Conservation (phyloP, 1,140 invertebrate species). For the Drosophila tani region DNA sequence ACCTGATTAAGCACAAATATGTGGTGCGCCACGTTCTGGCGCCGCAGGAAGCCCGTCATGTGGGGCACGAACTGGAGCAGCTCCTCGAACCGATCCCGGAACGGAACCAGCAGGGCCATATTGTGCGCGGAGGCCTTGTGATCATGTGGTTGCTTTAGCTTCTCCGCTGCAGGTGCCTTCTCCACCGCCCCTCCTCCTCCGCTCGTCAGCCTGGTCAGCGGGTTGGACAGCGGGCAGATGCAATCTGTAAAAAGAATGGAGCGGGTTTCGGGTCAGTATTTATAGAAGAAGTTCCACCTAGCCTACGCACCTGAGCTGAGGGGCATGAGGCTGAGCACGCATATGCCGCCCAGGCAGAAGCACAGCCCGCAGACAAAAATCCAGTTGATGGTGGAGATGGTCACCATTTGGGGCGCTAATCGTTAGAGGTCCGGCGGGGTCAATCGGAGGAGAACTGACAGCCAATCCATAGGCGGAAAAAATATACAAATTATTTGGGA, state of each 20-base stretch:
- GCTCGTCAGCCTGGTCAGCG: constrained; percentile 24
- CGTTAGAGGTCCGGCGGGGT: neutral
- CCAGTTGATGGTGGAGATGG: constrained; percentile 79
- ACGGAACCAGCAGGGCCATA: constrained; percentile 76
- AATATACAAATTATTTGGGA: constrained; percentile 13
- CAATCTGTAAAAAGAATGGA: constrained; percentile 62
- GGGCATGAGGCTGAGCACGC: constrained; percentile 77
- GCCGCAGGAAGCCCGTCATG: constrained; percentile 93
- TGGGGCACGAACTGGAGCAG: constrained; percentile 96
- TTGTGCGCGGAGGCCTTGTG: constrained; percentile 51
- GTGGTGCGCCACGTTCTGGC: constrained; percentile 93
- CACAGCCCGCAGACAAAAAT: constrained; percentile 76
- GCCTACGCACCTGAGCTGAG: constrained; percentile 66
- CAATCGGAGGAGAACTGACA: neutral
- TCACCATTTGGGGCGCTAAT: constrained; percentile 59
- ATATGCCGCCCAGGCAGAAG: constrained; percentile 75
- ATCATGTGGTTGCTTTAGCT: constrained; percentile 11
- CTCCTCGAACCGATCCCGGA: constrained; percentile 96
- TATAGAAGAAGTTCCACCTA: constrained; percentile 27
- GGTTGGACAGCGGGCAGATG: constrained; percentile 74
- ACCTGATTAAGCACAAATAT: constrained; percentile 98
- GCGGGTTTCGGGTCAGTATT: constrained; percentile 34
- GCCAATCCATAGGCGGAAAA: constrained; percentile 21
- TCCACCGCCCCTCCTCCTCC: neutral
- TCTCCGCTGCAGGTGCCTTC: neutral